Conservation (phyloP, 1,140 invertebrate species). For the Galleria mellonella region DNA sequence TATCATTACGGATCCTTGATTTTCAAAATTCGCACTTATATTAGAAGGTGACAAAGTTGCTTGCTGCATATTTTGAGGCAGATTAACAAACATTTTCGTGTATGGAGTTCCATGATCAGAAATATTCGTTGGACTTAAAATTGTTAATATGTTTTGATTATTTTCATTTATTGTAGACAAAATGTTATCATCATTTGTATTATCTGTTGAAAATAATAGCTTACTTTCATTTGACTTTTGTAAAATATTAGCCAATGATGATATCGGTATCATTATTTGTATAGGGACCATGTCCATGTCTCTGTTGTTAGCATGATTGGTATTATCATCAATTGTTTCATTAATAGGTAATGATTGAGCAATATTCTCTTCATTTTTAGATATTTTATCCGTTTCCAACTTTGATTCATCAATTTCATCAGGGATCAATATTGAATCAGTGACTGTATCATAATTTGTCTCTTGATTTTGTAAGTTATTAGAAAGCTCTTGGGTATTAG, state of each 20-base stretch:
- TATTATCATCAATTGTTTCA: neutral
- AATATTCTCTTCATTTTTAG: neutral
- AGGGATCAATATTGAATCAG: neutral
- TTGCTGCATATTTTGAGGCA: neutral
- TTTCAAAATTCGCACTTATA: too few species aligned
- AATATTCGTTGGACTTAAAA: neutral
- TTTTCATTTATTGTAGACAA: too few species aligned
- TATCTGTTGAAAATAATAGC: neutral
- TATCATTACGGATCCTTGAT: too few species aligned
- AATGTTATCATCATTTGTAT: too few species aligned
- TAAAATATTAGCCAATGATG: neutral
- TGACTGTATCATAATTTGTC: neutral
- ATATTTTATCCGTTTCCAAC: neutral
- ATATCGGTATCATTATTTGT: neutral
- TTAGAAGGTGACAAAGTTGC: too few species aligned
- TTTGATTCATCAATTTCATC: neutral
- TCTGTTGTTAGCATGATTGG: neutral
- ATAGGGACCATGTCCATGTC: neutral
- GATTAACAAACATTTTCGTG: neutral
- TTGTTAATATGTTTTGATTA: too few species aligned
- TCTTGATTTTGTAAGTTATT: too few species aligned
- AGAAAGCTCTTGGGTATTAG: too few species aligned
- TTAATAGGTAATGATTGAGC: neutral
- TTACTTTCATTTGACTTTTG: neutral
- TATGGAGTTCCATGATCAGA: neutral